Percentiles rank a stretch among this genome's conserved stretches.
Conservation (phyloP, 2,888 invertebrate genomes). For the Thymelicus acteon region DNA sequence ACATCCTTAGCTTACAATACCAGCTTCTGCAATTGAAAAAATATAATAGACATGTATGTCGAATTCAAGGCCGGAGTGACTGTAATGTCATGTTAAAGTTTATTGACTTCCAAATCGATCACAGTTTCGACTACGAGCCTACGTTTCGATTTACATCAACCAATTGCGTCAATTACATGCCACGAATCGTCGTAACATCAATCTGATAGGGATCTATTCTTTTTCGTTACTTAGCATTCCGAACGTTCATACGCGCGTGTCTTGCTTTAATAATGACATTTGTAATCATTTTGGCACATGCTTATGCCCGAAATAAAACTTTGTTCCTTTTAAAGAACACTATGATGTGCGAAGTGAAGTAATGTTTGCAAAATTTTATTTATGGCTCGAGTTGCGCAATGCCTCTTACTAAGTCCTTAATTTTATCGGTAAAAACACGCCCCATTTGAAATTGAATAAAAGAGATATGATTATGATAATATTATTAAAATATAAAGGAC, state of each 20-base stretch:
- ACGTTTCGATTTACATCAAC: slow-evolving; percentile 18
- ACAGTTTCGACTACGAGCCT: not conserved
- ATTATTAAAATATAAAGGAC: too few species aligned
- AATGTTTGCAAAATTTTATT: slow-evolving; percentile 22
- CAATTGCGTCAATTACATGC: slow-evolving; percentile 32
- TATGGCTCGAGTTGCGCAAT: slow-evolving; percentile 9
- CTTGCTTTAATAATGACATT: slow-evolving; percentile 43
- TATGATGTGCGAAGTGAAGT: slow-evolving; percentile 14
- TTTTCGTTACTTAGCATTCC: slow-evolving; percentile 39
- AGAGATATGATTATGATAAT: too few species aligned
- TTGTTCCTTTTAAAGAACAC: slow-evolving; percentile 29
- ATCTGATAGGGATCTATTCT: slow-evolving; percentile 34
- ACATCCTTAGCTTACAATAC: not conserved
- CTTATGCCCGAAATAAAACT: slow-evolving; percentile 36
- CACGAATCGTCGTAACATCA: slow-evolving; percentile 32
- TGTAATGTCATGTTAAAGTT: slow-evolving; percentile 4
- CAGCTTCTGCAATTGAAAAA: not conserved
- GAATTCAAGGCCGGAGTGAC: not conserved
- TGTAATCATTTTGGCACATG: slow-evolving; percentile 41
- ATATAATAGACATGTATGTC: not conserved
- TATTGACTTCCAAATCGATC: slow-evolving; percentile 1
- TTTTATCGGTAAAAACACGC: too few species aligned
- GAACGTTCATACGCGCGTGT: slow-evolving; percentile 26
- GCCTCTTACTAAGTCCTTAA: not conserved
- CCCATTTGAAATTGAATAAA: too few species aligned